Percentiles rank a stretch among this genome's conserved stretches.
These are phyloP conservation scores for Meteorus colon DNA, from an alignment of 2,888 invertebrate species.

Conservation along the genomic window DNA sequence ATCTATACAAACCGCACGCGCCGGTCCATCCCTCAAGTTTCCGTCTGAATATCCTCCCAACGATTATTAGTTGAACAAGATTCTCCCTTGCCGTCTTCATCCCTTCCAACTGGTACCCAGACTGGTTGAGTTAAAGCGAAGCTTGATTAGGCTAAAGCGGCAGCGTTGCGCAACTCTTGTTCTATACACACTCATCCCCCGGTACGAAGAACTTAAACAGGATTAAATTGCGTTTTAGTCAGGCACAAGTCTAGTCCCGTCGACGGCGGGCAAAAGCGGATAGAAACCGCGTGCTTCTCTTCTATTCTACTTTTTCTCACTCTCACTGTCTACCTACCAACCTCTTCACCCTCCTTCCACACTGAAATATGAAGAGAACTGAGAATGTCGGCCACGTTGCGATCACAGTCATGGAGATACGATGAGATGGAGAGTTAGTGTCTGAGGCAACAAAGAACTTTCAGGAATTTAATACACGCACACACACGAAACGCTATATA, in stretches of 20 bases:
- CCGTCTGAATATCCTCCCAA: slow-evolving; percentile 63
- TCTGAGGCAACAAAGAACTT: slow-evolving; percentile 55
- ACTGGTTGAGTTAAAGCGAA: slow-evolving; percentile 62
- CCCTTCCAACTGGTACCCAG: slow-evolving; percentile 13
- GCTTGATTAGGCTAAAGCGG: slow-evolving; percentile 69
- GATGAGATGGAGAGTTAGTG: slow-evolving; percentile 41
- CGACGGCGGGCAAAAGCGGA: slow-evolving; percentile 34
- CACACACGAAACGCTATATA: slow-evolving; percentile 34
- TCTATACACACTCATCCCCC: slow-evolving; percentile 43
- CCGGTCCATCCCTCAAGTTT: slow-evolving; percentile 55
- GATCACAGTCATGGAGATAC: slow-evolving; percentile 46
- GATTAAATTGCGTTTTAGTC: slow-evolving; percentile 72
- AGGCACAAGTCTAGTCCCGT: slow-evolving; percentile 61
- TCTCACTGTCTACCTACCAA: not conserved
- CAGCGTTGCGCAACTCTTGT: slow-evolving; percentile 53
- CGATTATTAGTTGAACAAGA: slow-evolving; percentile 71
- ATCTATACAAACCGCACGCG: slow-evolving; percentile 3
- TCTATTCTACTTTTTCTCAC: not conserved
- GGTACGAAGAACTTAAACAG: slow-evolving; percentile 65
- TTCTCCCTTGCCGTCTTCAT: slow-evolving; percentile 45
- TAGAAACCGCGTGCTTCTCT: not conserved
- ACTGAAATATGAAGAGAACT: slow-evolving; percentile 43
- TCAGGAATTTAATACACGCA: slow-evolving; percentile 64
- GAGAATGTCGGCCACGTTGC: slow-evolving; percentile 42
- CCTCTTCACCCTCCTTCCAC: slow-evolving; percentile 27